Evolutionary conservation across 2,888 invertebrate genomes (phyloP).

Genomic region (Apoda limacodes): DNA sequence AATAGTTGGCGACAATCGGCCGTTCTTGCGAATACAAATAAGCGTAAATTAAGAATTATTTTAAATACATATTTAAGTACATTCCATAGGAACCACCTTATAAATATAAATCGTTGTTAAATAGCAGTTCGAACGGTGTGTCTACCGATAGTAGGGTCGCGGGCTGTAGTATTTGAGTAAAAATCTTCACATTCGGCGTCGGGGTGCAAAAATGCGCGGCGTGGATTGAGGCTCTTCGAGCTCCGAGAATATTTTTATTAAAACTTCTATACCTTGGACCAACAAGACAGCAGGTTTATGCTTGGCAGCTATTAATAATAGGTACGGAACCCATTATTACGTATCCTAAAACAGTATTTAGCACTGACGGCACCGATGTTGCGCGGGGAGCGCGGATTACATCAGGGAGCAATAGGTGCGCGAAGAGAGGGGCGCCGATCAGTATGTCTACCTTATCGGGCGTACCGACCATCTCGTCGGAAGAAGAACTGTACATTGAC

Average conservation of each 20-base stretch:
- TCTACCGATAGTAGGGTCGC: conserved; percentile 11
- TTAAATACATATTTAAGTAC: conserved; percentile 17
- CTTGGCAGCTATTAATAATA: background rate
- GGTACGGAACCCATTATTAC: conserved; percentile 13
- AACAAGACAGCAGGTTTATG: conserved; percentile 5
- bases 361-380: conserved; percentile 2
- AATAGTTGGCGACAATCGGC: conserved; percentile 20
- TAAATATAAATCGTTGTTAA: conserved; percentile 6
- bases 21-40: conserved; percentile 13
- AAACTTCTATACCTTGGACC: conserved; percentile 3
- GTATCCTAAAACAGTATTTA: conserved; percentile 13
- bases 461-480: conserved; percentile 9
- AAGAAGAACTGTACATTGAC: conserved; percentile 10
- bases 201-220: conserved; percentile 4
- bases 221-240: conserved; percentile 4
- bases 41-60: conserved; percentile 18
- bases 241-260: conserved; percentile 9
- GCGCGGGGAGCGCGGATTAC: conserved; percentile 1
- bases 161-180: conserved; percentile 8
- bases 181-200: conserved; percentile 13
- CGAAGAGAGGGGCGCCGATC: conserved; percentile 13
- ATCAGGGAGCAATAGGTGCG: conserved; percentile 11
- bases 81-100: conserved; percentile 14
- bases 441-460: conserved; percentile 13
- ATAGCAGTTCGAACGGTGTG: conserved; percentile 12